Evolutionary conservation across 2,797 vertebrate species (phyloP).

Genomic region (Typhlichthys subterraneus): DNA sequence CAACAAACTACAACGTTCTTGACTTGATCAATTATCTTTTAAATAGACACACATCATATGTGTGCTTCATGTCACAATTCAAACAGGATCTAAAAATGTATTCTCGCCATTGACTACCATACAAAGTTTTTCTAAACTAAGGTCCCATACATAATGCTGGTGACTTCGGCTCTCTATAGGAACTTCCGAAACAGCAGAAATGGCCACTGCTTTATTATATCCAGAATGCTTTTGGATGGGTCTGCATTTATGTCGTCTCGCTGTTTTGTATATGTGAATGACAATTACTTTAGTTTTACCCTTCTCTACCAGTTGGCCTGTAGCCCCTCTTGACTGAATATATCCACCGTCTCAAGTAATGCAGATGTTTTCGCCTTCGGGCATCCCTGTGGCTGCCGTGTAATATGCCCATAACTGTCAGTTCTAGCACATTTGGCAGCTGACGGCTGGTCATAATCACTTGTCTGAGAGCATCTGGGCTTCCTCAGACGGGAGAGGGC

Average conservation of each 20-base stretch:
- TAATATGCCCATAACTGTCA: slow-evolving; percentile 8
- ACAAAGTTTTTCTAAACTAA: no score
- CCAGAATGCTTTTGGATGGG: slow-evolving; percentile 1
- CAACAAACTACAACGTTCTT: no score
- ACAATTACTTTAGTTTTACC: not conserved
- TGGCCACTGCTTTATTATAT: not conserved
- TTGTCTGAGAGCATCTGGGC: not conserved
- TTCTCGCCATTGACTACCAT: no score
- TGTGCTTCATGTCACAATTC: no score
- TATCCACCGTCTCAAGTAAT: not conserved
- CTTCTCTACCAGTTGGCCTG: not conserved
- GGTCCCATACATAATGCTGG: no score
- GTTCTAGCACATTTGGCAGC: not conserved
- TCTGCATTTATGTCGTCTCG: slow-evolving; percentile 4
- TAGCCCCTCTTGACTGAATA: slow-evolving; percentile 2
- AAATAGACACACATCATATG: no score
- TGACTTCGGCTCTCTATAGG: not conserved
- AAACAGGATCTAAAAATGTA: no score
- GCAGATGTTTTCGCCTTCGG: slow-evolving; percentile 1
- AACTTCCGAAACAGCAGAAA: slow-evolving; percentile 2
- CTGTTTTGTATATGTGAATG: slow-evolving; percentile 9
- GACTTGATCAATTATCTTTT: no score
- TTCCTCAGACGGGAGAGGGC: slow-evolving; percentile 6
- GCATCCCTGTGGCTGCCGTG: slow-evolving; percentile 1
- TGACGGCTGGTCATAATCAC: not conserved